Percentiles rank a stretch among this genome's conserved stretches.
These are phyloP conservation scores for Bothrops jararaca DNA, from an alignment of 2,113 vertebrate genomes.

Conservation along the genomic window DNA sequence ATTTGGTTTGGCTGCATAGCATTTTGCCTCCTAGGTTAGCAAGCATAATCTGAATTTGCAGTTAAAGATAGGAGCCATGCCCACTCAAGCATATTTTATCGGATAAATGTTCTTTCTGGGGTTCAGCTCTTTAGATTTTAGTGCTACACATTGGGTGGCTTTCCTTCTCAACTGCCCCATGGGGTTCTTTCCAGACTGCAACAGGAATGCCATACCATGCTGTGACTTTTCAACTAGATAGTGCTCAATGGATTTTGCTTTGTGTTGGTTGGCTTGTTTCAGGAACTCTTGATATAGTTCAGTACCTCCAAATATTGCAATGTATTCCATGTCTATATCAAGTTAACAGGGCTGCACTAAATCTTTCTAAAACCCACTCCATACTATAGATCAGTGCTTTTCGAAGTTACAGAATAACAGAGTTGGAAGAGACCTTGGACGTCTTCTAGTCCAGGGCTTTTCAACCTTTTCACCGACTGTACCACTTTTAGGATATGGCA, in stretches of 20 bases:
- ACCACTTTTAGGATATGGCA: too few species aligned
- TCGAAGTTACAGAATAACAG: background rate
- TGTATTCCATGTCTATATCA: background rate
- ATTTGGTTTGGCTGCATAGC: background rate
- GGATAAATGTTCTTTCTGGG: background rate
- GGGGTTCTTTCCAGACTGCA: constrained; percentile 1
- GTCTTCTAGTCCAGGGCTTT: background rate
- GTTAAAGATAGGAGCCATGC: constrained; percentile 8
- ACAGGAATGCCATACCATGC: background rate
- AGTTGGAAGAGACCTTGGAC: background rate
- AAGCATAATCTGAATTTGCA: constrained; percentile 11
- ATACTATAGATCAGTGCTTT: background rate
- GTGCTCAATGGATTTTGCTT: background rate
- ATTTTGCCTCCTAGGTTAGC: constrained; percentile 9
- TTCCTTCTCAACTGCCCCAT: constrained; percentile 8
- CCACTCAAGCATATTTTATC: constrained; percentile 2
- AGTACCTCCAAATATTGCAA: background rate
- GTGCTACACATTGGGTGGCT: background rate
- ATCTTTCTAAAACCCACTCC: background rate
- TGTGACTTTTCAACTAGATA: constrained; percentile 13
- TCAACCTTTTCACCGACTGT: too few species aligned
- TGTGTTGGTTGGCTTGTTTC: background rate
- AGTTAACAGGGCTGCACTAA: background rate
- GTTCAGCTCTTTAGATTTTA: constrained; percentile 15
- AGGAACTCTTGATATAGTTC: background rate